Evolutionary conservation across 2,888 invertebrate genomes (phyloP), one percentile per base, ranked within the genome.

Genomic region (Drosophila maculinotata): DNA sequence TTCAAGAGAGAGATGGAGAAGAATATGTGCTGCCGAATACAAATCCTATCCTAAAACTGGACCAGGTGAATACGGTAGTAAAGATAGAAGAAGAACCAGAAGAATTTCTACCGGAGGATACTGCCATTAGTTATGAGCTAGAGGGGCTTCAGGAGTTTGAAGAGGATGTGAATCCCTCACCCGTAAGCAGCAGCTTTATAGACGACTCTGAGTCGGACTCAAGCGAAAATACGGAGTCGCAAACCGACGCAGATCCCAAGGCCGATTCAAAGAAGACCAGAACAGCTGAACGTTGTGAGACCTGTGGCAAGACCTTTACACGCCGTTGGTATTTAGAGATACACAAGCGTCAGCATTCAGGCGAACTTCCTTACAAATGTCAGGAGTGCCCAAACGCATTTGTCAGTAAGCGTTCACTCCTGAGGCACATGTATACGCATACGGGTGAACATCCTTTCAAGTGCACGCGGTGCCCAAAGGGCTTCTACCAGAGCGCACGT

Each of bases 341-440:
- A 9, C 52, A 53, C 25, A 14, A 9, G 17, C 45, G 45, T 12
- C 20, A 17, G 1, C 31, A 45, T 20, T 30, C 45, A 1, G 45
- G 45, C 1, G 23, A 41, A 4, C 30, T 30, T 10, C 39, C 28
- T 3, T 52, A 23, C 15, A 20, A 52, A 23, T 52, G 52, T 25
- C 1, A 7, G 41, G 10, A 52, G n/a, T 52, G 41, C 9, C 25
- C 30, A 7, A 45, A 45, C 8, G 20, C n/a, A 3, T 45, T 45
- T 3, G 30, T 30, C 9, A 45, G 30, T 12, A 33, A 15, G 10
- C 0, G 14, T n/a, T 9, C 31, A 3, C 44, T 53, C 3, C 10
- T 23, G 8, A 31, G 25, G 7, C 52, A 53, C 10, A 53, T 44
- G 33, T 30, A 44, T 7, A 25, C 44, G 1, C 52, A 53, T 25